Conservation (phyloP, 2,888 invertebrate genomes). For the Euclidia mi region DNA sequence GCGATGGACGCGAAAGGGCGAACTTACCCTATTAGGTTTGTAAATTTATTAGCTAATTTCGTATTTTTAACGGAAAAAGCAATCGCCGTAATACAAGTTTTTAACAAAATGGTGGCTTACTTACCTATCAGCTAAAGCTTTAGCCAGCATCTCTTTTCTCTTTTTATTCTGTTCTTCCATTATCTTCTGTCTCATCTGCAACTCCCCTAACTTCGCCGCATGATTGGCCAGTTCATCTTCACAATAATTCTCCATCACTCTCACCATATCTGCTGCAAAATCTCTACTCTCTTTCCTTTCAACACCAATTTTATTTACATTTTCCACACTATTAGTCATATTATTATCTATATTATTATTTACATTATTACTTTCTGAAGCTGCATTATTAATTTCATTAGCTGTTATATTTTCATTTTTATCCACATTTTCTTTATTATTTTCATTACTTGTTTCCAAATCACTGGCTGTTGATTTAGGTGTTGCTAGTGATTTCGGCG, state of each 20-base stretch:
- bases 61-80: no score
- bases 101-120: no score
- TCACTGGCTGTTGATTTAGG: conserved; percentile 35
- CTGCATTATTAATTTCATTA: conserved; percentile 54
- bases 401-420: conserved; percentile 27
- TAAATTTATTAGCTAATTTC: no score
- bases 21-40: no score
- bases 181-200: conserved; percentile 92
- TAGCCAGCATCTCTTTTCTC: conserved; percentile 92
- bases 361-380: conserved; percentile 4
- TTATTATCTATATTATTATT: conserved; percentile 17
- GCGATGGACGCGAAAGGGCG: no score
- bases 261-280: conserved; percentile 73
- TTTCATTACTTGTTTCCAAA: conserved; percentile 39
- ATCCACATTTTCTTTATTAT: conserved; percentile 51
- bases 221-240: conserved; percentile 81
- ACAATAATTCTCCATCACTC: conserved; percentile 74
- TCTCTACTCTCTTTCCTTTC: conserved; percentile 52
- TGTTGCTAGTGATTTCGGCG: conserved; percentile 64
- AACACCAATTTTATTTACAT: conserved; percentile 1
- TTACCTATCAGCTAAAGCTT: conserved; percentile 93
- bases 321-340: conserved; percentile 17
- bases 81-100: no score
- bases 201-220: conserved; percentile 90
- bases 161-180: conserved; percentile 95